These are phyloP conservation scores for Acanthosepion esculentum DNA, from an alignment of 2,888 invertebrate species.

Conservation along the genomic window DNA sequence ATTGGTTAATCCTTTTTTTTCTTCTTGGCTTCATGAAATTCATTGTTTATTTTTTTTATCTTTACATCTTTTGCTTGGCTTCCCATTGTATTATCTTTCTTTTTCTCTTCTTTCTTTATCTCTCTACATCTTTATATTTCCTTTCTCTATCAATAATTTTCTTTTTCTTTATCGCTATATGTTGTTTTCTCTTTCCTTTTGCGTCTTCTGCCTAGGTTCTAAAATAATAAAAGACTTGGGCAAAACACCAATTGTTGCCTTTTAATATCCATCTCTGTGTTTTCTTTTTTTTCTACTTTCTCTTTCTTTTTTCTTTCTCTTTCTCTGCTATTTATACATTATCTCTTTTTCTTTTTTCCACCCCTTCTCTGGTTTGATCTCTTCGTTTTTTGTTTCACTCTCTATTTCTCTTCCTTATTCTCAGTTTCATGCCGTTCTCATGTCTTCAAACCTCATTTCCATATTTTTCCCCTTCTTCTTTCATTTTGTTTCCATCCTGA, in stretches of 20 bases:
- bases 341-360: too few species aligned
- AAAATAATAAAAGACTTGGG: too few species aligned
- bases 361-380: too few species aligned
- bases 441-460: too few species aligned
- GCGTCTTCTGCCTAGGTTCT: background rate
- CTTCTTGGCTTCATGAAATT: background rate
- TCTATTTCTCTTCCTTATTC: too few species aligned
- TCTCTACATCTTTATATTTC: background rate
- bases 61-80: background rate
- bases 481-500: too few species aligned
- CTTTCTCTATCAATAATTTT: background rate
- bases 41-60: background rate
- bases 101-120: background rate
- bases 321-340: too few species aligned
- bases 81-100: background rate
- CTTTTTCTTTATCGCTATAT: background rate
- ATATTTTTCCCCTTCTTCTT: too few species aligned
- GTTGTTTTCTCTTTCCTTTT: background rate
- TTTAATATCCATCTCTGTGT: background rate
- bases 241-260: background rate
- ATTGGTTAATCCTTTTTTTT: background rate
- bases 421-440: too few species aligned
- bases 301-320: too few species aligned
- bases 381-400: too few species aligned
- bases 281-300: background rate